Conservation (phyloP, 1,140 invertebrate species). For the Heliothis subflexa region DNA sequence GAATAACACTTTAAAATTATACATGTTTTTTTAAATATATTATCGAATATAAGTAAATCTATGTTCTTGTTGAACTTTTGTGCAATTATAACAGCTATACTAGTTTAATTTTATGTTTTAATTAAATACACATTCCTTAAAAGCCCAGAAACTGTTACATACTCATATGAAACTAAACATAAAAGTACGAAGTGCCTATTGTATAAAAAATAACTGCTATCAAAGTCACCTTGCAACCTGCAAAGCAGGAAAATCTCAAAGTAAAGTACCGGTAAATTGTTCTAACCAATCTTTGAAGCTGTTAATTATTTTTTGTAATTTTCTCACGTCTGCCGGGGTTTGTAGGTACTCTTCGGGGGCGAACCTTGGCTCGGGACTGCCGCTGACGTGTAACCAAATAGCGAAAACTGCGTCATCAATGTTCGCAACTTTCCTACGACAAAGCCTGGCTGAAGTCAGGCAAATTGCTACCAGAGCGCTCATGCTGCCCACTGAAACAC, state of each 20-base stretch:
- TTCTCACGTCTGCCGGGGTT: constrained; percentile 68
- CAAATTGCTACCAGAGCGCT: constrained; percentile 64
- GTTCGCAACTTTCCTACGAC: constrained; percentile 67
- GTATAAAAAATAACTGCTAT: not conserved
- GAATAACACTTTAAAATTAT: not conserved
- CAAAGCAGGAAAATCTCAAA: constrained; percentile 34
- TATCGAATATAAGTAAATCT: no score
- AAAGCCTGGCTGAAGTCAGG: constrained; percentile 71
- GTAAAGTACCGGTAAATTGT: constrained; percentile 66
- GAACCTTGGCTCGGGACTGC: constrained; percentile 70
- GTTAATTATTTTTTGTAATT: constrained; percentile 64
- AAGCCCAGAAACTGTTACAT: no score
- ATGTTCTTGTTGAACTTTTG: no score
- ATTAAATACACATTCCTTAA: no score
- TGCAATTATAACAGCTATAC: no score
- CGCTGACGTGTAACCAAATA: constrained; percentile 77
- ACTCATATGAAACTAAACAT: no score
- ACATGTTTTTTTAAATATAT: not conserved
- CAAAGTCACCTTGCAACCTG: not conserved
- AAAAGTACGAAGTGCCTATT: no score
- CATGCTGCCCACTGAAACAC: constrained; percentile 68
- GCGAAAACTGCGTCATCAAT: constrained; percentile 76
- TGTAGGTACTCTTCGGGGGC: constrained; percentile 75
- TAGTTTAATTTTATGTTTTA: no score
- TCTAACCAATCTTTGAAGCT: constrained; percentile 75